These are phyloP conservation scores for Pollenia griseotomentosa DNA, from an alignment of 2,888 invertebrate species.

Conservation along the genomic window DNA sequence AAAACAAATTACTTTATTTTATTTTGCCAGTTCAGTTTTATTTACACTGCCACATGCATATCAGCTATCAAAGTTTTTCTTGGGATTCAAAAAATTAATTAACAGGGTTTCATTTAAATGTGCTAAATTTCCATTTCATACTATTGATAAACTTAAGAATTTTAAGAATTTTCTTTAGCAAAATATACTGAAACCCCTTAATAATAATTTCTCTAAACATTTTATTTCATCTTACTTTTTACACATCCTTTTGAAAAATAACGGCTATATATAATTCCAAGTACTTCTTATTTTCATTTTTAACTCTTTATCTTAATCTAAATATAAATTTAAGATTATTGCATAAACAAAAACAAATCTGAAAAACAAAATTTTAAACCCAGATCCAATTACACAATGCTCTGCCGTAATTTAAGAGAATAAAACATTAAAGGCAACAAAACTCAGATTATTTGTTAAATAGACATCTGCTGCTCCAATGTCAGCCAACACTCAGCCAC, in stretches of 20 bases:
- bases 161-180: too few relatives aligned
- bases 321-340: slow-evolving; percentile 51
- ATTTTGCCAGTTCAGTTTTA: too few relatives aligned
- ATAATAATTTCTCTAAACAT: not conserved
- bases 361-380: slow-evolving; percentile 45
- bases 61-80: too few relatives aligned
- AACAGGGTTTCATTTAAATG: too few relatives aligned
- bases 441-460: slow-evolving; percentile 59
- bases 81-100: too few relatives aligned
- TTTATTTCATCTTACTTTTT: not conserved
- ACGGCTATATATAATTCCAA: slow-evolving; percentile 3
- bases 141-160: too few relatives aligned
- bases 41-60: too few relatives aligned
- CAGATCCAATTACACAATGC: slow-evolving; percentile 70
- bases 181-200: too few relatives aligned
- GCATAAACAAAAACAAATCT: slow-evolving; percentile 48
- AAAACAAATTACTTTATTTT: too few relatives aligned
- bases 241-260: slow-evolving; percentile 14
- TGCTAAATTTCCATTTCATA: too few relatives aligned
- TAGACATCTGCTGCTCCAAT: slow-evolving; percentile 69
- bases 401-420: slow-evolving; percentile 40
- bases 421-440: slow-evolving; percentile 39
- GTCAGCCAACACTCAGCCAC: slow-evolving; percentile 54
- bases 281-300: slow-evolving; percentile 4
- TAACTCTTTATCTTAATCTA: slow-evolving; percentile 46